These are phyloP conservation scores for Atrichornis clamosus DNA, from an alignment of 2,113 vertebrate genomes.

Conservation along the genomic window DNA sequence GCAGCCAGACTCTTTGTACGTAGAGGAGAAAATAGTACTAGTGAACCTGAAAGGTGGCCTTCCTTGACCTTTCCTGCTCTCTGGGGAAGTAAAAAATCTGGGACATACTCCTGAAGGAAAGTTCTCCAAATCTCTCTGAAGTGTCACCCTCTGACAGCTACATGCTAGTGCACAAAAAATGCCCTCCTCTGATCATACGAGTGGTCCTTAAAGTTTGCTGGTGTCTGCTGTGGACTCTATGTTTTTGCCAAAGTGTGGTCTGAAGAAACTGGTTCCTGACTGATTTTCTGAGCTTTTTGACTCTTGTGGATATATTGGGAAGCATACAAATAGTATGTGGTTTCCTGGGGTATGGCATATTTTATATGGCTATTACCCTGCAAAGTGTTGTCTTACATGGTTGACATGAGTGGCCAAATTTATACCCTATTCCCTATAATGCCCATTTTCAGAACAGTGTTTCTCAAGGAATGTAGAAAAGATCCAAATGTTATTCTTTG, in stretches of 20 bases:
- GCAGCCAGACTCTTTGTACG: not conserved
- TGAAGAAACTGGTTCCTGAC: not conserved
- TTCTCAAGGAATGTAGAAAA: not conserved
- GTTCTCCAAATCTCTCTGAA: not conserved
- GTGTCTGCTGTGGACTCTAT: not conserved
- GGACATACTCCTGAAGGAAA: not conserved
- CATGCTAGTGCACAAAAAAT: not conserved
- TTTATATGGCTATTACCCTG: not conserved
- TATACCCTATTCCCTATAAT: not conserved
- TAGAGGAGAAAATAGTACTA: not conserved
- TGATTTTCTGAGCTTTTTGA: not conserved
- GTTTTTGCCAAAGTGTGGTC: not conserved
- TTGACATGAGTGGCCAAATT: not conserved
- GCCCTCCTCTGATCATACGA: not conserved
- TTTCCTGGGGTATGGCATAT: not conserved
- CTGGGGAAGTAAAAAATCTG: not conserved
- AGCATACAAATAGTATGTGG: not conserved
- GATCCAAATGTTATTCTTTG: not conserved
- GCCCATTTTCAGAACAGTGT: not conserved
- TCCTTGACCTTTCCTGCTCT: not conserved
- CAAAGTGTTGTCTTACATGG: not conserved
- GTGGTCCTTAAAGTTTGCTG: not conserved
- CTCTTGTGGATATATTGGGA: not conserved
- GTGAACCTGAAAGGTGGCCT: not conserved
- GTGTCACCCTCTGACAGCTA: not conserved